Evolutionary conservation across 2,113 vertebrate genomes (phyloP).

Genomic region (Brienomyrus brachyistius): DNA sequence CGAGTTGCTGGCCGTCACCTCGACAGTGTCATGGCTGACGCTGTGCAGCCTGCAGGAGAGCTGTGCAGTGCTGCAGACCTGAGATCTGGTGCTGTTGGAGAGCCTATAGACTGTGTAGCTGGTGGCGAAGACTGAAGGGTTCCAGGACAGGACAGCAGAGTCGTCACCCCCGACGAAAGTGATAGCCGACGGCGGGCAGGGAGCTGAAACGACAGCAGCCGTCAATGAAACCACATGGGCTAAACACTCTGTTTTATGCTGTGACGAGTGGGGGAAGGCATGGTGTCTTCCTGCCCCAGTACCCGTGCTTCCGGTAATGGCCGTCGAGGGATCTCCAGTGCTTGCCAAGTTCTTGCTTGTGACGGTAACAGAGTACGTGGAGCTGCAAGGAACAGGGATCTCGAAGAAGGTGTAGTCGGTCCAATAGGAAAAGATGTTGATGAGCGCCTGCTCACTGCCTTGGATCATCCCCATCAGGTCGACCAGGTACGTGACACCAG

Average conservation of each 20-base stretch:
- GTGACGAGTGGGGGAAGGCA: neutral
- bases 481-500: constrained; percentile 46
- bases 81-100: neutral
- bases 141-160: constrained; percentile 46
- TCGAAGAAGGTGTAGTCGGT: constrained; percentile 51
- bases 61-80: constrained; percentile 46
- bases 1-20: constrained; percentile 55
- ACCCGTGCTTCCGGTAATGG: constrained; percentile 49
- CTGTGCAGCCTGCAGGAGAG: constrained; percentile 45
- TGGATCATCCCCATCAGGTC: constrained; percentile 45
- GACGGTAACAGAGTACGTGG: constrained; percentile 50
- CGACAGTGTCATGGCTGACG: constrained; percentile 16
- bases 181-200: constrained; percentile 49
- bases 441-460: constrained; percentile 33
- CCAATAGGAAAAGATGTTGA: constrained; percentile 60
- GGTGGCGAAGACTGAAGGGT: constrained; percentile 41
- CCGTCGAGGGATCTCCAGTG: constrained; percentile 38
- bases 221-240: neutral
- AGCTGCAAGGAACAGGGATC: constrained; percentile 57
- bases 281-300: neutral
- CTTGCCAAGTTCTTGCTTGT: constrained; percentile 50
- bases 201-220: constrained; percentile 39
- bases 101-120: constrained; percentile 46
- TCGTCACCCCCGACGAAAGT: constrained; percentile 26
- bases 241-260: neutral